A percentile compares a stretch with the other conserved stretches of the same genome.
phyloP scores from a whole-genome alignment of 1,140 invertebrate species.

The Drosophila nebulosa region DNA sequence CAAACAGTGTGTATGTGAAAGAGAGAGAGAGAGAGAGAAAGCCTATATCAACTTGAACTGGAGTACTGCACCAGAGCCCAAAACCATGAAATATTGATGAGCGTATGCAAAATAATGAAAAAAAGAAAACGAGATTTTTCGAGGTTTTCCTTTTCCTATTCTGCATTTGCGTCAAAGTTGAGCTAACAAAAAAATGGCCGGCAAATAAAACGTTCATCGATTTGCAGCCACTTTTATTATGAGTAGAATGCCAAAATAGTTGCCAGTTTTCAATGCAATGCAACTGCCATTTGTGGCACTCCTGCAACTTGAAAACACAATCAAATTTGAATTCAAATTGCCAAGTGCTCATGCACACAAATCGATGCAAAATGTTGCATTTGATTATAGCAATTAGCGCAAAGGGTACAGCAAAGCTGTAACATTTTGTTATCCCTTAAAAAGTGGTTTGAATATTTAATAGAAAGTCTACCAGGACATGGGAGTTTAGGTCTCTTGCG shows the following conservation, averaged over 20 bases:
- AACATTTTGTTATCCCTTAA: background rate
- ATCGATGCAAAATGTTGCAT: conserved; percentile 21
- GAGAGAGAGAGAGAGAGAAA: conserved; percentile 4
- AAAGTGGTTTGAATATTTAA: too few relatives aligned
- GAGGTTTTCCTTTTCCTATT: conserved; percentile 34
- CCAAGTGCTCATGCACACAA: background rate
- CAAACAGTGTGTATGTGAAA: background rate
- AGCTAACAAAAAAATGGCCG: conserved; percentile 35
- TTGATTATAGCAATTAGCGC: conserved; percentile 47
- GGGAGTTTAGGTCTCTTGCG: too few relatives aligned
- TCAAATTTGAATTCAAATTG: conserved; percentile 48
- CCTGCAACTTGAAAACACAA: conserved; percentile 41
- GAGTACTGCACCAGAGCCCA: conserved; percentile 69
- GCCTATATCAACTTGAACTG: conserved; percentile 24
- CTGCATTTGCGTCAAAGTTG: conserved; percentile 38
- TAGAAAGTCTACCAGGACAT: too few relatives aligned
- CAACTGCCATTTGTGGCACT: conserved; percentile 31
- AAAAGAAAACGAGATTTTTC: background rate
- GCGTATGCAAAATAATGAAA: conserved; percentile 51
- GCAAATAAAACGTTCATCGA: conserved; percentile 50
- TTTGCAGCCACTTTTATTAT: conserved; percentile 58
- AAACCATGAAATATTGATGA: conserved; percentile 76
- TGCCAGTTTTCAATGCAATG: conserved; percentile 49
- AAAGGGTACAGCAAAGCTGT: background rate
- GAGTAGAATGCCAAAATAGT: conserved; percentile 57